Conservation (phyloP, 2,113 vertebrate species). For the Festucalex cinctus region DNA sequence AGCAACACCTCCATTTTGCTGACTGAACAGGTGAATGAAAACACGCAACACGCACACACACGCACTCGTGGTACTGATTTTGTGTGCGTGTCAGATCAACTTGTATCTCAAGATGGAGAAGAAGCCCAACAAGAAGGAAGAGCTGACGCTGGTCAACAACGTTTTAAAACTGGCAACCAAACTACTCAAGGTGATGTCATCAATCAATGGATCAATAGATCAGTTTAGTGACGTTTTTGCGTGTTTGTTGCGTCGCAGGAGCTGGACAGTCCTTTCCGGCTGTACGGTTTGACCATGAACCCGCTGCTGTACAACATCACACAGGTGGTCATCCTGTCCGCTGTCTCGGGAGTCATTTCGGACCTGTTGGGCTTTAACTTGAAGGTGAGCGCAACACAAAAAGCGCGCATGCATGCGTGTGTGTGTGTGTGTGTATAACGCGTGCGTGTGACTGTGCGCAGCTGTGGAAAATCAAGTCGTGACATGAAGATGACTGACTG, state of each 20-base stretch:
- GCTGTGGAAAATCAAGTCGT: slow-evolving; percentile 99
- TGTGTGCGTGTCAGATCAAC: slow-evolving; percentile 81
- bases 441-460: slow-evolving; percentile 53
- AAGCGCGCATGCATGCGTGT: no score
- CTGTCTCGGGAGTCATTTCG: slow-evolving; percentile 97
- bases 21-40: slow-evolving; percentile 85
- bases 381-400: slow-evolving; percentile 75
- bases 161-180: slow-evolving; percentile 97
- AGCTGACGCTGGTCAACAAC: slow-evolving; percentile 96
- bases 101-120: slow-evolving; percentile 99
- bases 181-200: slow-evolving; percentile 81
- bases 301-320: slow-evolving; percentile 98
- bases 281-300: slow-evolving; percentile 97
- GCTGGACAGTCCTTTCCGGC: slow-evolving; percentile 89
- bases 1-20: slow-evolving; percentile 99
- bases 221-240: not conserved
- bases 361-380: slow-evolving; percentile 97
- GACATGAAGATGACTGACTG: slow-evolving; percentile 61
- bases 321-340: slow-evolving; percentile 96
- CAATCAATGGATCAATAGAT: no score
- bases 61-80: not conserved
- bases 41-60: not conserved
- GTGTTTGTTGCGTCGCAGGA: slow-evolving; percentile 71
- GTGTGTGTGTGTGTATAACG: not conserved
- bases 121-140: slow-evolving; percentile 99